Base-by-base conservation (phyloP, 92 coral and sea anemone species). In the Epizoanthus illoricatus region DNA sequence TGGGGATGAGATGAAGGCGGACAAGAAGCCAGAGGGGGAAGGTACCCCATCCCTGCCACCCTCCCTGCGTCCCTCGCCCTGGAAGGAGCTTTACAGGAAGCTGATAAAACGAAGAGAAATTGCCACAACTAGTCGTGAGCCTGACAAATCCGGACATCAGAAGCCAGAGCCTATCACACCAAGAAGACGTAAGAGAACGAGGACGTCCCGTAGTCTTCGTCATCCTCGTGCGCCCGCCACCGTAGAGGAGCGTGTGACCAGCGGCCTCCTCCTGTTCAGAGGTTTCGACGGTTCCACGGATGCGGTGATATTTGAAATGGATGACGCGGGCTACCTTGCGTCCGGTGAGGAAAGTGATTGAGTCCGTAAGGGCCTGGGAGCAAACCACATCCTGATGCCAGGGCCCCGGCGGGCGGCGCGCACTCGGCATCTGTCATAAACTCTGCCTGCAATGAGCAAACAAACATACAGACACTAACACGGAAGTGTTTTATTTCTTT, bases 331-430 rank as follows among this genome's bases (percentile, higher is more conserved):
- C 33, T 78, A 78, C 71, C 71, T 78, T 20, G 82, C 82, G 41
- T 78, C 82, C 5, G 60, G 82, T 28, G 82, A 78, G 28, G 82
- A 78, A 13, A 78, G 82, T 43, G 82, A 78, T 5, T 71, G 58
- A 71, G 12, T 15, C 12, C 10, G 12, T 43, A 28, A 28, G 36
- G 36, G 52, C 10, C 52, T 10, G 52, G 52, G 36, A 28, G 36
- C 0, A 28, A 28, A 28, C 36, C 36, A 28, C 36, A 1, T 69
- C 5, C 56, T 12, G 56, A 52, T 52, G 16, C 56, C 10, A 52
- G 2, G 56, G 56, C 12, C 56, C 56, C 56, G 10, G 15, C 10
- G 68, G 42, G 12, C 70, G 69, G 40, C 70, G 36, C 56, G 57
- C 81, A 28, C 36, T 10, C 52, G 1, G 52, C 15, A 7, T 52